These are phyloP conservation scores for Marmota monax DNA, from an alignment of 2,113 vertebrate genomes.

Conservation along the genomic window DNA sequence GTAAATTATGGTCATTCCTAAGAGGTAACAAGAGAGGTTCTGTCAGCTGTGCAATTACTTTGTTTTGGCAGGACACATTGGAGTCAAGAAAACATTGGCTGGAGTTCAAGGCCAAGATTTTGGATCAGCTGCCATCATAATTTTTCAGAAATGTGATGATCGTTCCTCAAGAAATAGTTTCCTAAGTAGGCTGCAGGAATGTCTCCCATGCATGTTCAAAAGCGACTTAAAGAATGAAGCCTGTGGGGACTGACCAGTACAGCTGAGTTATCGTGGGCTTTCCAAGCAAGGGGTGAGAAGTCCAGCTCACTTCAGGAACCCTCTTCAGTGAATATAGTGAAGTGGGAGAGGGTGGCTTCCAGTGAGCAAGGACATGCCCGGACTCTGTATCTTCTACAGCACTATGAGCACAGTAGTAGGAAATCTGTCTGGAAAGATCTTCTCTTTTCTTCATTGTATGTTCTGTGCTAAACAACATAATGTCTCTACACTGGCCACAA, in stretches of 20 bases:
- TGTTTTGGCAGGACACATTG: slow-evolving; percentile 86
- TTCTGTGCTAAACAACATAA: background rate
- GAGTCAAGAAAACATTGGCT: slow-evolving; percentile 88
- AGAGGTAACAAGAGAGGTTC: slow-evolving; percentile 86
- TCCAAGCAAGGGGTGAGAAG: slow-evolving; percentile 21
- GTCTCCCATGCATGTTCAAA: slow-evolving; percentile 70
- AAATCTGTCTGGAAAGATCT: background rate
- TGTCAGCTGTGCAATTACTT: slow-evolving; percentile 87
- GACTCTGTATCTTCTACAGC: background rate
- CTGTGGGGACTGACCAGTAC: background rate
- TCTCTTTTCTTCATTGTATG: background rate
- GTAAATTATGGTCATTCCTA: slow-evolving; percentile 85
- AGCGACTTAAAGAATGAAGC: slow-evolving; percentile 75
- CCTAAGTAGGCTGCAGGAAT: slow-evolving; percentile 86
- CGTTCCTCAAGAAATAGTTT: slow-evolving; percentile 88
- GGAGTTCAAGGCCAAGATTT: slow-evolving; percentile 86
- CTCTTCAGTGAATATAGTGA: background rate
- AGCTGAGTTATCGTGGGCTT: background rate
- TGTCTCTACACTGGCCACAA: background rate
- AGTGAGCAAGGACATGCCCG: background rate
- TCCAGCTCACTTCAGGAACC: background rate
- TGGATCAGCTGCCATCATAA: slow-evolving; percentile 85
- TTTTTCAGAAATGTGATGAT: slow-evolving; percentile 89
- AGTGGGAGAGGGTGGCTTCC: background rate
- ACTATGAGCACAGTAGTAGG: background rate